Evolutionary conservation across 53 echinoderm and acorn worm genomes (phyloP).

Genomic region (Stichopus horrens): DNA sequence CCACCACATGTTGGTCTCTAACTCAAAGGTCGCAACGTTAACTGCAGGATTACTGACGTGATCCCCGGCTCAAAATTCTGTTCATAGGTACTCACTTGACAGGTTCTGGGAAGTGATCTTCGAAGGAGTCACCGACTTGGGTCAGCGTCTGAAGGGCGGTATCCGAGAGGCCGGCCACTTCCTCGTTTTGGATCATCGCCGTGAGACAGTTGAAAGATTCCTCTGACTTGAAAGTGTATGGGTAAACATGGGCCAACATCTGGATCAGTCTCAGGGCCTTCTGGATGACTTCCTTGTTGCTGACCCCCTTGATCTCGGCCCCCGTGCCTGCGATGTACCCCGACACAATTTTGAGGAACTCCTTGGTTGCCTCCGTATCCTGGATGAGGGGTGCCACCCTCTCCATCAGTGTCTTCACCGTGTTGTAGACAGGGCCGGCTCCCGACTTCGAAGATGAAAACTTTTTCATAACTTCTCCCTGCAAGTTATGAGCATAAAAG

Average conservation of each 20-base stretch:
- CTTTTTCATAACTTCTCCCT: constrained; percentile 96
- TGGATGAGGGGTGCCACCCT: constrained; percentile 86
- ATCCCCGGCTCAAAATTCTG: background rate
- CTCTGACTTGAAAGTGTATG: constrained; percentile 77
- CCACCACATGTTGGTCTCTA: too few species aligned
- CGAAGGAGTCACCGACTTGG: constrained; percentile 72
- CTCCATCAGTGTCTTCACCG: constrained; percentile 90
- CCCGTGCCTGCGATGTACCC: constrained; percentile 69
- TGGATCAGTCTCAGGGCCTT: constrained; percentile 81
- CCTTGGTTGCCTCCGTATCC: constrained; percentile 72
- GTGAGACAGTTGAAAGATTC: constrained; percentile 66
- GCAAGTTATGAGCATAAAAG: background rate
- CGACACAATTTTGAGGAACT: constrained; percentile 69
- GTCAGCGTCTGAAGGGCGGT: constrained; percentile 87
- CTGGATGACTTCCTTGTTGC: constrained; percentile 59
- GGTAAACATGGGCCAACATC: constrained; percentile 83
- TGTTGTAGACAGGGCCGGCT: constrained; percentile 69
- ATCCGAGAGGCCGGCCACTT: constrained; percentile 70
- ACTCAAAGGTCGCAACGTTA: too few species aligned
- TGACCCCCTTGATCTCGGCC: constrained; percentile 64
- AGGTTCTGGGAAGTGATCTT: constrained; percentile 76
- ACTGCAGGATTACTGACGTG: too few species aligned
- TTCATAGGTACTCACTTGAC: constrained; percentile 72
- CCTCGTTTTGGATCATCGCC: constrained; percentile 68
- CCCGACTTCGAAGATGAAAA: constrained; percentile 70